Base-by-base conservation (phyloP, 1,140 invertebrate genomes). In the Cydia amplana region DNA sequence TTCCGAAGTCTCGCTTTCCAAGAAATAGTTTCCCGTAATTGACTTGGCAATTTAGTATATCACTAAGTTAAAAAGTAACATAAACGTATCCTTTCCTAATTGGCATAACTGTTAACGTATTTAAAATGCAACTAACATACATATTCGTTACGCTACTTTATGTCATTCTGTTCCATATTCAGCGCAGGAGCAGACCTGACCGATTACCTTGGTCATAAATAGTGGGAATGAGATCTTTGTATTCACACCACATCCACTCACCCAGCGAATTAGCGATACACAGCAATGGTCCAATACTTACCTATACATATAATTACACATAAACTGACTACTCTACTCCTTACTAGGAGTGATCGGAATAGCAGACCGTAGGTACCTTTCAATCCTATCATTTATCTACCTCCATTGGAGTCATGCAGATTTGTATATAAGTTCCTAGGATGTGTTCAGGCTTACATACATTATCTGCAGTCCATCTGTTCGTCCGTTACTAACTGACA, bases 91-190 rank as follows among this genome's bases (percentile, higher is more conserved):
- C 28, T 36, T 70, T 2, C 2, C 3, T 70, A 70, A 70, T 70
- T 70, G 25, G n/a, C 36, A 70, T 70, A 70, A 70, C 65, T 70
- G 65, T 70, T 70, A 70, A 70, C 32, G 16, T 18, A n/a, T 70
- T 67, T 70, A 70, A 36, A 70, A 70, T 43, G 32, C 65, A 36
- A 70, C n/a, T 18, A 70, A 70, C 28, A 70, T 70, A 70, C 16
- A 70, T 70, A 70, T 70, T 70, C 28, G 65, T 36, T 70, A 70
- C 28, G 32, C 32, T 40, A 40, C 32, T 40, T 70, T 32, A 40
- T n/a, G 65, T 7, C 16, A 70, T 40, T 43, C 25, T 70, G 65
- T 70, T 43, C 28, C 65, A 70, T 70, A 70, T 70, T 70, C 65
- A 40, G n/a, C 18, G 6, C 65, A 70, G 32, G n/a, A 70, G n/a